Evolutionary conservation across 2,888 invertebrate genomes (phyloP).

Genomic region (Nemapogon koenigi): DNA sequence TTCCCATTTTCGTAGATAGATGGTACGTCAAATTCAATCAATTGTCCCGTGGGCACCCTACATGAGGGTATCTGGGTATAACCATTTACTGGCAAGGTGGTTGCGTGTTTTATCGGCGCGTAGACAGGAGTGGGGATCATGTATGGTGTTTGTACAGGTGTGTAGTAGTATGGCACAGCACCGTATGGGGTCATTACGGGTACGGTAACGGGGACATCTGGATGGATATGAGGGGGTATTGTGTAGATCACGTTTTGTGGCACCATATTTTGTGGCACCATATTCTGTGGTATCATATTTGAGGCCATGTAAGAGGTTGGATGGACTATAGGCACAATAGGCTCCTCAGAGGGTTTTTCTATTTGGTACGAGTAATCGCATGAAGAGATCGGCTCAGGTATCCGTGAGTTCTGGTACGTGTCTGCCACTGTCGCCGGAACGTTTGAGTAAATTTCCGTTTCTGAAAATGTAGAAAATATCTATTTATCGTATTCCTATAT

Average conservation of each 20-base stretch:
- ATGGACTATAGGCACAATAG: conserved; percentile 25
- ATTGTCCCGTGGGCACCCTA: conserved; percentile 69
- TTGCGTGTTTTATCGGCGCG: conserved; percentile 50
- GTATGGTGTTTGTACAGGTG: conserved; percentile 51
- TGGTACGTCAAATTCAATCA: conserved; percentile 70
- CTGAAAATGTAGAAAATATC: conserved; percentile 7
- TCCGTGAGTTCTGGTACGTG: conserved; percentile 23
- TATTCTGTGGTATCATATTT: conserved; percentile 18
- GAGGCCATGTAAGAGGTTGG: conserved; percentile 28
- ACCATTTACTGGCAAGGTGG: conserved; percentile 52
- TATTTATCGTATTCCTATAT: background rate
- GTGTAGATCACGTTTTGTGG: no score
- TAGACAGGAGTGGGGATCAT: conserved; percentile 53
- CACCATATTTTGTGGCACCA: conserved; percentile 31
- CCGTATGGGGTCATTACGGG: conserved; percentile 45
- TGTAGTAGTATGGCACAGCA: conserved; percentile 41
- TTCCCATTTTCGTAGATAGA: conserved; percentile 41
- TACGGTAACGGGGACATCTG: conserved; percentile 29
- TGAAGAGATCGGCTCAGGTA: conserved; percentile 27
- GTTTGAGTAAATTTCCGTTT: conserved; percentile 22
- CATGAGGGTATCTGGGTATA: conserved; percentile 40
- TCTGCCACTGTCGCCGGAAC: conserved; percentile 31
- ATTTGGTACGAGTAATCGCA: conserved; percentile 27
- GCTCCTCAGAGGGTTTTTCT: conserved; percentile 26
- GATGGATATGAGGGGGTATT: conserved; percentile 23